phyloP scores from a whole-genome alignment of 2,113 vertebrate genomes.

The Rattus rattus region DNA sequence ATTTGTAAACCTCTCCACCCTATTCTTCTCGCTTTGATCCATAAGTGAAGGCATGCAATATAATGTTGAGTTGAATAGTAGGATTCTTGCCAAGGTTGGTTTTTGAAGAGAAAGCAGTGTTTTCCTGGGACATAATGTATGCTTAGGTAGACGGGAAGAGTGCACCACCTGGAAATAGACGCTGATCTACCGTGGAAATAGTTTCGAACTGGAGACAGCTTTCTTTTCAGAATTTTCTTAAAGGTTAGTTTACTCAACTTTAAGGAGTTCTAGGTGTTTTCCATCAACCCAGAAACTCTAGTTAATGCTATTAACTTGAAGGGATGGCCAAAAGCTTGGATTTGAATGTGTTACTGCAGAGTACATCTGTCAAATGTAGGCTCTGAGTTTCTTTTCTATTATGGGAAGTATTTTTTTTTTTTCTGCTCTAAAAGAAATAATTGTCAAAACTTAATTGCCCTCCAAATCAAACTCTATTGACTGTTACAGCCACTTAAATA shows the following conservation, averaged over 20 bases:
- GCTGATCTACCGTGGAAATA: neutral
- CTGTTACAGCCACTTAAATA: neutral
- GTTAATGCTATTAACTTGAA: constrained; percentile 47
- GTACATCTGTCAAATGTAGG: constrained; percentile 48
- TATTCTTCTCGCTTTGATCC: neutral
- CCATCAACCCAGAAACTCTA: neutral
- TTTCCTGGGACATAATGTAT: neutral
- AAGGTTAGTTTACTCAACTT: constrained; percentile 12
- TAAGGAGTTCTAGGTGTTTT: neutral
- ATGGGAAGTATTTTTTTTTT: constrained; percentile 40
- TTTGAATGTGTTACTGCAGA: constrained; percentile 31
- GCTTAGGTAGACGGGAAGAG: neutral
- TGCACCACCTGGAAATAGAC: neutral
- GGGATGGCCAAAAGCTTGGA: constrained; percentile 13
- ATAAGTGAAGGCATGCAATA: constrained; percentile 7
- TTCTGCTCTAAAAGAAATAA: constrained; percentile 21
- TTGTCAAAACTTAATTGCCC: constrained; percentile 42
- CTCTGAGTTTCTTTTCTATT: constrained; percentile 56
- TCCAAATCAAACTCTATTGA: neutral
- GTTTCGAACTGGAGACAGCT: neutral
- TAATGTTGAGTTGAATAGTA: constrained; percentile 35
- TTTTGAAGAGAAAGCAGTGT: constrained; percentile 54
- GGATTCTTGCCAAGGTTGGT: constrained; percentile 32
- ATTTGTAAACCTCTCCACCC: neutral
- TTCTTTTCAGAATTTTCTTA: constrained; percentile 42